These are phyloP conservation scores for Iphiclides podalirius DNA, from an alignment of 2,888 invertebrate genomes.

Conservation along the genomic window DNA sequence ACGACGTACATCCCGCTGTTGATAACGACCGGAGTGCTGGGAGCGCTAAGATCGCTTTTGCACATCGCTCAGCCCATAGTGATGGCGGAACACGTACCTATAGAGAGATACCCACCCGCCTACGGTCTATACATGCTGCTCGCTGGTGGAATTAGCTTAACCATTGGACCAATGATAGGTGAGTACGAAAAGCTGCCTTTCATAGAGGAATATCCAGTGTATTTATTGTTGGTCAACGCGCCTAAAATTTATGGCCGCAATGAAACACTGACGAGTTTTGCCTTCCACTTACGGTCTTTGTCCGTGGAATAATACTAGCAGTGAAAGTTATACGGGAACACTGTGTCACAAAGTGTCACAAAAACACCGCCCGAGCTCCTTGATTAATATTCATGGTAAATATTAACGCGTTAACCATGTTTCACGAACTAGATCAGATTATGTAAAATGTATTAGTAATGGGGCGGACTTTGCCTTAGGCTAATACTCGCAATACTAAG, in stretches of 20 bases:
- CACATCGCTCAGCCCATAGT: slow-evolving; percentile 83
- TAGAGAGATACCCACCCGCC: slow-evolving; percentile 83
- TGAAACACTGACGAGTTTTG: slow-evolving; percentile 14
- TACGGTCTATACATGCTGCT: slow-evolving; percentile 84
- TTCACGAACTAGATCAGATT: background rate
- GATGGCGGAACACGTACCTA: slow-evolving; percentile 82
- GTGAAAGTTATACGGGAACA: slow-evolving; percentile 28
- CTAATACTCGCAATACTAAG: no score
- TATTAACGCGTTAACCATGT: slow-evolving; percentile 17
- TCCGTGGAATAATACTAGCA: slow-evolving; percentile 19
- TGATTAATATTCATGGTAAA: slow-evolving; percentile 33
- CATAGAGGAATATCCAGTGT: no score
- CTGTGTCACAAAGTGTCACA: slow-evolving; percentile 16
- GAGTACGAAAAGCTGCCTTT: slow-evolving; percentile 33
- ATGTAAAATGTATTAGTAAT: no score
- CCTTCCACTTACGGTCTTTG: background rate
- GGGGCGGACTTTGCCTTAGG: no score
- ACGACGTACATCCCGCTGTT: slow-evolving; percentile 76
- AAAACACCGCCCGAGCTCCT: slow-evolving; percentile 27
- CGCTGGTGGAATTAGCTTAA: slow-evolving; percentile 79
- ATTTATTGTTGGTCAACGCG: background rate
- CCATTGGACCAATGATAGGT: slow-evolving; percentile 83
- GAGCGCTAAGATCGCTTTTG: slow-evolving; percentile 80
- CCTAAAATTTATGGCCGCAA: slow-evolving; percentile 8
- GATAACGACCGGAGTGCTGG: slow-evolving; percentile 73